phyloP scores from a whole-genome alignment of 2,797 vertebrate species.

The Buceros bicornis region DNA sequence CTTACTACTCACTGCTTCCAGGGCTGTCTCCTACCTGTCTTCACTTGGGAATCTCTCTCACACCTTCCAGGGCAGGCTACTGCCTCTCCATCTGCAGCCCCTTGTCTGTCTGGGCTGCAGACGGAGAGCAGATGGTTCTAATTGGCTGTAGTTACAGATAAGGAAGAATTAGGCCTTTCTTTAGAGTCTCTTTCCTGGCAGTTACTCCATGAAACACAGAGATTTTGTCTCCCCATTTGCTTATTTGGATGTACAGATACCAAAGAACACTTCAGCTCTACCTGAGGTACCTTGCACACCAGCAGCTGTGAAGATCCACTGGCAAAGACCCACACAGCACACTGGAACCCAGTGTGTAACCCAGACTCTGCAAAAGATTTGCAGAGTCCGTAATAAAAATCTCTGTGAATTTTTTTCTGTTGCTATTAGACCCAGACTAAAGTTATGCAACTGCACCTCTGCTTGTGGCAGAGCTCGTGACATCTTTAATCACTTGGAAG shows the following conservation, averaged over 20 bases:
- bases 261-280: background rate
- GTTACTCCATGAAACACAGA: background rate
- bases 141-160: constrained; percentile 38
- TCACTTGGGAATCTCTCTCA: constrained; percentile 20
- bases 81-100: constrained; percentile 63
- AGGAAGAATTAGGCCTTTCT: constrained; percentile 14
- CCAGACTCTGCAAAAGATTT: background rate
- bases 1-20: background rate
- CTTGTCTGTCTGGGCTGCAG: constrained; percentile 23
- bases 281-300: background rate
- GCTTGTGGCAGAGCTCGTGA: background rate
- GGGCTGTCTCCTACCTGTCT: constrained; percentile 51
- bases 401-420: background rate
- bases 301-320: background rate
- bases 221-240: background rate
- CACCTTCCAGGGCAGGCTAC: constrained; percentile 48
- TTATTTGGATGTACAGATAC: background rate
- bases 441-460: background rate
- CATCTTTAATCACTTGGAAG: background rate
- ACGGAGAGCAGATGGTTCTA: constrained; percentile 47
- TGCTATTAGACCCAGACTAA: background rate
- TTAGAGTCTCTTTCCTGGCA: constrained; percentile 13
- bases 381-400: background rate
- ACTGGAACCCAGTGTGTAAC: background rate
- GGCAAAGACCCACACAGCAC: background rate